phyloP scores from a whole-genome alignment of 1,140 invertebrate genomes.

The Drosophila erecta region DNA sequence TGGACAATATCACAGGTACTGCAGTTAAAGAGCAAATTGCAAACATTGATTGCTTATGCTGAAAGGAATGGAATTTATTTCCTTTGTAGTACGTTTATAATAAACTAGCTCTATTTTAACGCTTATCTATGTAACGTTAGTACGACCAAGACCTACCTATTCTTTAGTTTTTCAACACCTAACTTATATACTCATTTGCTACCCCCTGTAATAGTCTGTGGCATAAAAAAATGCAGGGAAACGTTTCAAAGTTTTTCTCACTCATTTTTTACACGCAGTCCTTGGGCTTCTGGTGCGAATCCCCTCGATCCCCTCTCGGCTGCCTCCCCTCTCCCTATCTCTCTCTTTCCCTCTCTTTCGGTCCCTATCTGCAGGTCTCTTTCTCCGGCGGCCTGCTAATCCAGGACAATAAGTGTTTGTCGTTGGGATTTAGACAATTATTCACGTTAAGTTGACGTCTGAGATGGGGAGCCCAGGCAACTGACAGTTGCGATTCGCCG shows the following conservation, averaged over 20 bases:
- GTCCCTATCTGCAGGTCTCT: slow-evolving; percentile 13
- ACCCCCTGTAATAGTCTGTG: slow-evolving; percentile 5
- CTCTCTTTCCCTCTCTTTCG: neutral
- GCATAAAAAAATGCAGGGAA: slow-evolving; percentile 15
- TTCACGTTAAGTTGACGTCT: slow-evolving; percentile 83
- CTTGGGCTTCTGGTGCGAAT: slow-evolving; percentile 52
- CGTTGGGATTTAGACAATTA: slow-evolving; percentile 83
- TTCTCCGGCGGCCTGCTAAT: slow-evolving; percentile 72
- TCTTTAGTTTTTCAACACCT: neutral
- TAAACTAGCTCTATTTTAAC: neutral
- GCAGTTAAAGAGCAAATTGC: neutral
- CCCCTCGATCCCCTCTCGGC: neutral
- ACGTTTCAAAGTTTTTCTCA: slow-evolving; percentile 70
- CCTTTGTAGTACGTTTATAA: neutral
- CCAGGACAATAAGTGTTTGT: slow-evolving; percentile 83
- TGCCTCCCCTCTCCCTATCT: neutral
- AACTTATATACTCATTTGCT: slow-evolving; percentile 21
- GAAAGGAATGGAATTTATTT: neutral
- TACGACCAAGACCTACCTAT: no score
- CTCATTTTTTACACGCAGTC: slow-evolving; percentile 70
- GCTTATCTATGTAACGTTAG: neutral
- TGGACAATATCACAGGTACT: neutral
- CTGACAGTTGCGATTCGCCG: slow-evolving; percentile 62
- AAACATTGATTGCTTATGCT: no score
- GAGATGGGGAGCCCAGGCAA: slow-evolving; percentile 71